phyloP scores from a whole-genome alignment of 2,113 vertebrate species.

The Herpetotheres cachinnans region DNA sequence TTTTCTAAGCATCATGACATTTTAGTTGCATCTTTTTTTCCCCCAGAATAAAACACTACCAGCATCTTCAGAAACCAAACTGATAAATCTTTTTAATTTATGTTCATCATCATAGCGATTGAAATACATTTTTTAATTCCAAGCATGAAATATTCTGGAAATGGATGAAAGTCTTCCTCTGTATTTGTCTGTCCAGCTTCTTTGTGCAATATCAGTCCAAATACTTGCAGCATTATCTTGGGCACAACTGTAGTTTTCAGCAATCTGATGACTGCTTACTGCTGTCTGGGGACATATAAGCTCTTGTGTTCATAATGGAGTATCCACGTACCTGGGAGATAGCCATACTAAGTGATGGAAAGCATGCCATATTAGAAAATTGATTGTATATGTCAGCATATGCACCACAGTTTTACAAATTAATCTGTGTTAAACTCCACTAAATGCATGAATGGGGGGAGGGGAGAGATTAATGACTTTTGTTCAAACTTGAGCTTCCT shows the following conservation, averaged over 20 bases:
- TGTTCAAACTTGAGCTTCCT: background rate
- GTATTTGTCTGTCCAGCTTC: background rate
- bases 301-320: background rate
- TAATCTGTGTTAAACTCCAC: background rate
- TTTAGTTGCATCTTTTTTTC: background rate
- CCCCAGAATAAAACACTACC: background rate
- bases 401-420: background rate
- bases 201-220: background rate
- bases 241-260: background rate
- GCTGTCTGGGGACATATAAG: background rate
- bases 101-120: background rate
- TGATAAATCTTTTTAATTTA: background rate
- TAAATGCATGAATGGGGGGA: background rate
- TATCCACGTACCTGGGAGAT: background rate
- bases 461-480: background rate
- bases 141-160: constrained; percentile 3
- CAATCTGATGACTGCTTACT: background rate
- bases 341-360: background rate
- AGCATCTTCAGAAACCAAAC: background rate
- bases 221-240: background rate
- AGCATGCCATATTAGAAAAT: background rate
- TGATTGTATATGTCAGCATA: background rate
- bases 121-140: background rate
- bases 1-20: background rate
- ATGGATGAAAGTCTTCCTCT: background rate